Evolutionary conservation across 2,888 invertebrate species (phyloP).

Genomic region (Leucophenga maculata): DNA sequence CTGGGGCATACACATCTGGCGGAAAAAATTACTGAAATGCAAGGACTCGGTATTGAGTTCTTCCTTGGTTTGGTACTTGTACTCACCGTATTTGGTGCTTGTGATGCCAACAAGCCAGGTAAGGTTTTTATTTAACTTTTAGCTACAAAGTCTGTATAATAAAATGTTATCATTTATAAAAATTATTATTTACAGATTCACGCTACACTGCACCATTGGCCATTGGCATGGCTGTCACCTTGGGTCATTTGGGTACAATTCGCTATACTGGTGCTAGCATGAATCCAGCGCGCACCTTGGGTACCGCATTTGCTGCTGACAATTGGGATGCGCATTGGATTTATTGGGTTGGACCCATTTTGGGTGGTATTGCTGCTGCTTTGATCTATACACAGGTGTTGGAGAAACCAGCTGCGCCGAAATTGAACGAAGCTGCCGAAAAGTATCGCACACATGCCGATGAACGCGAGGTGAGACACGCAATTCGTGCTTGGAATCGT

Average conservation of each 20-base stretch:
- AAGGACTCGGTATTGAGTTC: slow-evolving; percentile 92
- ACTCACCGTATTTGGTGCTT: slow-evolving; percentile 89
- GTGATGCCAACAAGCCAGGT: slow-evolving; percentile 70
- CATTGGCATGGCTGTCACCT: slow-evolving; percentile 88
- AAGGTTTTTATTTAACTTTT: background rate
- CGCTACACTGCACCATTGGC: slow-evolving; percentile 88
- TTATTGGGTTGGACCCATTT: slow-evolving; percentile 91
- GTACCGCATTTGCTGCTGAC: slow-evolving; percentile 85
- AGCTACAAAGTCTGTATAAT: background rate
- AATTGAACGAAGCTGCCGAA: slow-evolving; percentile 61
- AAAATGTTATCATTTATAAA: background rate
- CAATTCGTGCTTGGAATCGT: slow-evolving; percentile 54
- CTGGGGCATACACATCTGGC: slow-evolving; percentile 82
- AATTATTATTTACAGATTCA: slow-evolving; percentile 75
- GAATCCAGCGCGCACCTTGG: slow-evolving; percentile 93
- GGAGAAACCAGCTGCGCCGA: slow-evolving; percentile 59
- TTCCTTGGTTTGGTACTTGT: slow-evolving; percentile 91
- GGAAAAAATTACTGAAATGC: slow-evolving; percentile 77
- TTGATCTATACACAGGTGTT: slow-evolving; percentile 78
- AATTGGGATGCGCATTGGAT: slow-evolving; percentile 89
- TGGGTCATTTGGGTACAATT: slow-evolving; percentile 89
- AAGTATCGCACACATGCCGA: slow-evolving; percentile 73
- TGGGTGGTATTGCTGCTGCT: slow-evolving; percentile 85
- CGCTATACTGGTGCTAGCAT: slow-evolving; percentile 90
- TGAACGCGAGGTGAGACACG: slow-evolving; percentile 78